Evolutionary conservation across 2,797 vertebrate species (phyloP).

Genomic region (Phrynocephalus forsythii): DNA sequence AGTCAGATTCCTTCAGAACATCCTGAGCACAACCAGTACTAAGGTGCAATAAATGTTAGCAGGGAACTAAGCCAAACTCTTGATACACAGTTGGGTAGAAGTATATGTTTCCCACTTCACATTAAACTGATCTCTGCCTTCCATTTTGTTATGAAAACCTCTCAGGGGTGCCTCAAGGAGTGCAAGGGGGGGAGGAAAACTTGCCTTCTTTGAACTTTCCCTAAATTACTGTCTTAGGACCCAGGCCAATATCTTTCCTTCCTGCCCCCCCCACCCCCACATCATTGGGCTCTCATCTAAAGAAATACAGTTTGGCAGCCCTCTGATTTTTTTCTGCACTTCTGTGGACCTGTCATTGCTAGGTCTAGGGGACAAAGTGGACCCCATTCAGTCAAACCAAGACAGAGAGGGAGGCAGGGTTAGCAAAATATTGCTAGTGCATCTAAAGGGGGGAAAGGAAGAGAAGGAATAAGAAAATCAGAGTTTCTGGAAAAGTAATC

Average conservation of each 20-base stretch:
- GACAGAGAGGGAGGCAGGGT: neutral
- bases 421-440: neutral
- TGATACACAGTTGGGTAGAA: too few species aligned
- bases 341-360: neutral
- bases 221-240: neutral
- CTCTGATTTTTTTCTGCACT: neutral
- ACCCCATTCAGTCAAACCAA: neutral
- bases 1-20: too few species aligned
- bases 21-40: too few species aligned
- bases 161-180: too few species aligned
- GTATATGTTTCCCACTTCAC: too few species aligned
- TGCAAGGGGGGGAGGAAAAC: neutral
- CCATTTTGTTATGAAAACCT: too few species aligned
- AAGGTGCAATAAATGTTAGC: too few species aligned
- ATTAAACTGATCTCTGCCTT: too few species aligned
- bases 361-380: neutral
- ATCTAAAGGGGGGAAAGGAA: neutral
- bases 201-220: neutral
- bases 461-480: neutral
- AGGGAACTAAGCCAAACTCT: too few species aligned
- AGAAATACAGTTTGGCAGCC: neutral
- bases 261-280: neutral
- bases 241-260: neutral
- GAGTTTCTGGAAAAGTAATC: conserved; percentile 23
- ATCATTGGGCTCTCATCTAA: neutral